These are phyloP conservation scores for Apeltes quadracus DNA, from an alignment of 2,113 vertebrate species.

Conservation along the genomic window DNA sequence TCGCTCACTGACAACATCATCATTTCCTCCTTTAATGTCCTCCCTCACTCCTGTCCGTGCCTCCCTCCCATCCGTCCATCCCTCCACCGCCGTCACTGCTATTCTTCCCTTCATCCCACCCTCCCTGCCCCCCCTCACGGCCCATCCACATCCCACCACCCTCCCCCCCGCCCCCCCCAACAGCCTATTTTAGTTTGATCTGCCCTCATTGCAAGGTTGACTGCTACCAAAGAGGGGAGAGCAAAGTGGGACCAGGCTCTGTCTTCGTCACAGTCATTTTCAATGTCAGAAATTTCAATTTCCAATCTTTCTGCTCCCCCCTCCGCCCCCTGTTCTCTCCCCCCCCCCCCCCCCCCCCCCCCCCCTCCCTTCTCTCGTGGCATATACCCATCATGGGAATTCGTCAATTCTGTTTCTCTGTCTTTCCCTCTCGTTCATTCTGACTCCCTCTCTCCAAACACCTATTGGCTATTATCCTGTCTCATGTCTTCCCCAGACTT, in stretches of 20 bases:
- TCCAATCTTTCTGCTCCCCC: conserved; percentile 80
- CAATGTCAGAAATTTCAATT: conserved; percentile 99
- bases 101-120: conserved; percentile 65
- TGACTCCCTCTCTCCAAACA: conserved; percentile 69
- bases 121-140: conserved; percentile 19
- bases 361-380: conserved; percentile 40
- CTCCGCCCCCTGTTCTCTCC: conserved; percentile 38
- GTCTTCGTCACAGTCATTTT: conserved; percentile 88
- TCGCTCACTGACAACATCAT: conserved; percentile 87
- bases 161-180: conserved; percentile 34
- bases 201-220: conserved; percentile 83
- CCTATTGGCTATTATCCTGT: conserved; percentile 90
- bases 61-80: conserved; percentile 64
- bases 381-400: conserved; percentile 75
- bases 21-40: conserved; percentile 80
- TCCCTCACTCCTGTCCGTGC: conserved; percentile 58
- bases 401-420: conserved; percentile 75
- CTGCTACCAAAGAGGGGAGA: conserved; percentile 73
- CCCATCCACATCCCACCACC: conserved; percentile 47
- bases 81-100: conserved; percentile 43
- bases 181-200: conserved; percentile 80
- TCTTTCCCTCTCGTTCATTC: conserved; percentile 66
- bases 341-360: background rate
- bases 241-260: conserved; percentile 71
- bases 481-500: conserved; percentile 84